Evolutionary conservation across 2,888 invertebrate genomes (phyloP).

Genomic region (Ophion costatus): DNA sequence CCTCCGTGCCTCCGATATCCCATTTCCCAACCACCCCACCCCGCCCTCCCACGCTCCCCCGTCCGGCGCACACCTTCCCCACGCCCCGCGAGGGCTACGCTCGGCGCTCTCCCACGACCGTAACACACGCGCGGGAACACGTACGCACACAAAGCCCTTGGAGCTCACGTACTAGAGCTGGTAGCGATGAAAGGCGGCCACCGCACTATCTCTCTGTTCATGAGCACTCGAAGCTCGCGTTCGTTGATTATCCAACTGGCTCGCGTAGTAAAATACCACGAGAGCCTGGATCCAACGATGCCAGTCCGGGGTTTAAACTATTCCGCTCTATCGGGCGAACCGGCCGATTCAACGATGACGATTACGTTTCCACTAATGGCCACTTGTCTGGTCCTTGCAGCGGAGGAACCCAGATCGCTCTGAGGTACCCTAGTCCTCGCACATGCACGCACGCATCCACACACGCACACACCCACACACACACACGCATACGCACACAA

Average conservation of each 20-base stretch:
- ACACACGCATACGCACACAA: too few species aligned
- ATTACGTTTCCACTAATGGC: too few species aligned
- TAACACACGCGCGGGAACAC: conserved; percentile 10
- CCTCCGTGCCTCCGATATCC: conserved; percentile 41
- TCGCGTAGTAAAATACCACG: not conserved
- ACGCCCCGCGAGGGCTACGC: not conserved
- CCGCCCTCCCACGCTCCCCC: conserved; percentile 17
- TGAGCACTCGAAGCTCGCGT: conserved; percentile 19
- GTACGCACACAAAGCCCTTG: not conserved
- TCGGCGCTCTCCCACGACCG: not conserved
- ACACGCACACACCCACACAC: too few species aligned
- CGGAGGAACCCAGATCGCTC: too few species aligned
- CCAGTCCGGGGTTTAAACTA: too few species aligned
- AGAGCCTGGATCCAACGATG: not conserved
- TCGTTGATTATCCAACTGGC: not conserved
- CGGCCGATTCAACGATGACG: too few species aligned
- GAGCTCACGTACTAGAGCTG: conserved; percentile 1
- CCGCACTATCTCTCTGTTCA: too few species aligned
- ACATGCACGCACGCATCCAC: too few species aligned
- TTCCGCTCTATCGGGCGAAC: too few species aligned
- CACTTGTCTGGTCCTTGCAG: too few species aligned
- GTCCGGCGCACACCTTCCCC: not conserved
- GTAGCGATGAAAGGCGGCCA: too few species aligned
- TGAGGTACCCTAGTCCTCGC: too few species aligned
- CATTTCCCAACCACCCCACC: conserved; percentile 42